Evolutionary conservation across 2,113 vertebrate species (phyloP).

Genomic region (Arvicanthis niloticus): DNA sequence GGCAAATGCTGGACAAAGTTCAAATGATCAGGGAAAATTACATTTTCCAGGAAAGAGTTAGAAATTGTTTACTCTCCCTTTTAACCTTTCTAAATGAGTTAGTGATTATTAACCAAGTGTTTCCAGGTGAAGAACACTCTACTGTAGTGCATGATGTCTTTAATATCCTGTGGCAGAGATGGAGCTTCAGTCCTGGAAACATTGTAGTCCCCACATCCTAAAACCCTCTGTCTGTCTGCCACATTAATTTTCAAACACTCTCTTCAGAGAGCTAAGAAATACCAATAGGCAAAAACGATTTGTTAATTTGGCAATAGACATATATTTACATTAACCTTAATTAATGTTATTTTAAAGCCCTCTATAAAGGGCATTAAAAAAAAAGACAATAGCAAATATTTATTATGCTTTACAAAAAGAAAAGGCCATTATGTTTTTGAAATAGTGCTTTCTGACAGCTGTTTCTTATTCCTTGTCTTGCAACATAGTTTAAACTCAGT

Average conservation of each 20-base stretch:
- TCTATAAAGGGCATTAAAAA: slow-evolving; percentile 10
- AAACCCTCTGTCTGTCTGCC: slow-evolving; percentile 23
- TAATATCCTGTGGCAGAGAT: slow-evolving; percentile 21
- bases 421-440: slow-evolving; percentile 13
- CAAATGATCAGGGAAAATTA: slow-evolving; percentile 53
- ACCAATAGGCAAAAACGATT: slow-evolving; percentile 24
- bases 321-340: slow-evolving; percentile 44
- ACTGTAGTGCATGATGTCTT: slow-evolving; percentile 3
- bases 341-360: slow-evolving; percentile 45
- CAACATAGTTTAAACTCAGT: not conserved
- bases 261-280: slow-evolving; percentile 60
- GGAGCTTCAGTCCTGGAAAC: slow-evolving; percentile 38
- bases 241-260: slow-evolving; percentile 53
- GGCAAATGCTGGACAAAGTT: slow-evolving; percentile 63
- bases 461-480: not conserved
- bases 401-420: slow-evolving; percentile 54
- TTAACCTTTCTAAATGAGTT: slow-evolving; percentile 48
- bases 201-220: not conserved
- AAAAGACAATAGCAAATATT: slow-evolving; percentile 63
- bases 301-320: slow-evolving; percentile 52
- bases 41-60: slow-evolving; percentile 65
- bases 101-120: slow-evolving; percentile 68
- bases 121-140: not conserved
- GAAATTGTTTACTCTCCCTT: slow-evolving; percentile 65
- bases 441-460: not conserved